These are phyloP conservation scores for Portunus trituberculatus DNA, from an alignment of 1,140 invertebrate species.

Conservation along the genomic window DNA sequence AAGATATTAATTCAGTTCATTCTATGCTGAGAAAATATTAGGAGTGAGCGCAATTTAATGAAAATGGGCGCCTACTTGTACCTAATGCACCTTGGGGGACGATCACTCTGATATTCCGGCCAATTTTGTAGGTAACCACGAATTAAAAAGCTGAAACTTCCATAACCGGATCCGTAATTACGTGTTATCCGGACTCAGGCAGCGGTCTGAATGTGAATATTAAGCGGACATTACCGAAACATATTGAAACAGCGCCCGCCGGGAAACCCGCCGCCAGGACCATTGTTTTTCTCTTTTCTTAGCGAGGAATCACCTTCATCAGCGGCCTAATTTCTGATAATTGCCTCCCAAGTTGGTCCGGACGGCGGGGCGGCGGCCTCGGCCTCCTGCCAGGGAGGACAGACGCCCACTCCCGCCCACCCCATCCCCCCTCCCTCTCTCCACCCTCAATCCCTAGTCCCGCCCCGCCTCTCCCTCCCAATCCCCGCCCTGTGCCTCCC, in stretches of 20 bases:
- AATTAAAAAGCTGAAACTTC: constrained; percentile 70
- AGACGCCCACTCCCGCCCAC: background rate
- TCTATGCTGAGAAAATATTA: constrained; percentile 76
- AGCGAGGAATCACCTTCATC: constrained; percentile 65
- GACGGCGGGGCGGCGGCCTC: background rate
- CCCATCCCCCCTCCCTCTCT: background rate
- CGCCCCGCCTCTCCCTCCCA: background rate
- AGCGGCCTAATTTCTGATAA: constrained; percentile 74
- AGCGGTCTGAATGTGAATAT: constrained; percentile 68
- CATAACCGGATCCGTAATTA: constrained; percentile 70
- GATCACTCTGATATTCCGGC: constrained; percentile 65
- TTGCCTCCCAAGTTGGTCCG: constrained; percentile 57
- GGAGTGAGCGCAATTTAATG: constrained; percentile 75
- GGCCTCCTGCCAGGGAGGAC: background rate
- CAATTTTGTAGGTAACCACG: constrained; percentile 68
- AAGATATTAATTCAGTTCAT: constrained; percentile 77
- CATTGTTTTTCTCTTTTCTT: constrained; percentile 70
- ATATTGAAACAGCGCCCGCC: constrained; percentile 63
- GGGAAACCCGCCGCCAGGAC: constrained; percentile 42
- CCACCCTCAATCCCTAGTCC: background rate
- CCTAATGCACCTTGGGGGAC: constrained; percentile 60
- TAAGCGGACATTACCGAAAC: constrained; percentile 74
- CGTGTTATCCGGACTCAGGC: constrained; percentile 63
- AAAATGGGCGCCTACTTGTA: constrained; percentile 76
- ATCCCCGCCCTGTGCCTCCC: background rate